Evolutionary conservation across 1,140 invertebrate species (phyloP).

Genomic region (Caenorhabditis brenneri): DNA sequence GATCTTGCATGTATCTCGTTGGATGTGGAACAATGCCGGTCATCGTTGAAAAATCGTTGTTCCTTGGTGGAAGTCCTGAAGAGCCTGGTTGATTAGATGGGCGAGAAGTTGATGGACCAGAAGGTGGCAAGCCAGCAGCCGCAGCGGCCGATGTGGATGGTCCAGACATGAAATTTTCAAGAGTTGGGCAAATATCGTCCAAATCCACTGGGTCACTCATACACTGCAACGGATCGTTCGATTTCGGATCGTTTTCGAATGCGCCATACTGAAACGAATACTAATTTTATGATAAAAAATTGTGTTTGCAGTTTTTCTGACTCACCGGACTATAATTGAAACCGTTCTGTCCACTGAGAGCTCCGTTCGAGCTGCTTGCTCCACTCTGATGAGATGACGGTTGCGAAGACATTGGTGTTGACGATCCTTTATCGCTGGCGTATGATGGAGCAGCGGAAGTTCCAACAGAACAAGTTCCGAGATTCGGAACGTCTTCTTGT

Average conservation of each 20-base stretch:
- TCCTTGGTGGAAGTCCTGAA: too few relatives aligned
- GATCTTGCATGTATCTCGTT: too few relatives aligned
- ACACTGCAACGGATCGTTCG: conserved; percentile 5
- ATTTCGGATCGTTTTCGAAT: not conserved
- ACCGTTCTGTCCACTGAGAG: not conserved
- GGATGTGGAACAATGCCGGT: too few relatives aligned
- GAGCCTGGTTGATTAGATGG: too few relatives aligned
- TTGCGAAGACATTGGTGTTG: conserved; percentile 26
- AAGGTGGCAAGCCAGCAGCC: not conserved
- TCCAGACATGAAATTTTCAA: not conserved
- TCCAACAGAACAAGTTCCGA: not conserved
- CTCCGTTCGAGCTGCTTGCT: conserved; percentile 4
- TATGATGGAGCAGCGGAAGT: not conserved
- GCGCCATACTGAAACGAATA: not conserved
- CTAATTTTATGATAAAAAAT: not conserved
- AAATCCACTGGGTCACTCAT: not conserved
- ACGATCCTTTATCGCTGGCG: not conserved
- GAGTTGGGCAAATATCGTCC: conserved; percentile 1
- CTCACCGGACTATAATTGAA: conserved; percentile 10
- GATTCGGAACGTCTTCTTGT: not conserved
- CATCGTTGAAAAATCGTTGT: too few relatives aligned
- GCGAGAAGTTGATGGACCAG: not conserved
- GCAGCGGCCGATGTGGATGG: not conserved
- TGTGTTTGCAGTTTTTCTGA: not conserved
- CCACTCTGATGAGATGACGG: conserved; percentile 25